Base-by-base conservation (phyloP, 2,888 invertebrate species). In the Calameuta pallipes region DNA sequence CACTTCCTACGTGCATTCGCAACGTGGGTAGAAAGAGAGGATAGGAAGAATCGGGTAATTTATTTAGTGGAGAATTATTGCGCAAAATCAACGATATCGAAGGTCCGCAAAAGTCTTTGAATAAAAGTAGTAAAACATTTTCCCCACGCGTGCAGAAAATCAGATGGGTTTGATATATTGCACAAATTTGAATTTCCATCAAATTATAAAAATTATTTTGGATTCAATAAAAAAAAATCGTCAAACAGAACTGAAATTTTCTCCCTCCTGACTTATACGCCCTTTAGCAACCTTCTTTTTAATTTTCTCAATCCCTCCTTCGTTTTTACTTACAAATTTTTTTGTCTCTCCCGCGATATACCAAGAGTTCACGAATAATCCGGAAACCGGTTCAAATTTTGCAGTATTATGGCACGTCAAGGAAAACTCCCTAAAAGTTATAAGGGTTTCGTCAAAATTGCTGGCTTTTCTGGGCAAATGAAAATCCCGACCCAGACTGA, bases 341-440 rank as follows among this genome's bases (percentile, higher is more conserved):
- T 41, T 23, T 23, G 9, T 56, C 23, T 23, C 1, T 56, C 23
- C 15, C 56, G 56, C 41, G 6, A 56, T 56, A 23, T 56, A 9
- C 23, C 56, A 6, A 56, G 23, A 56, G 56, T 6, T 56, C 23
- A 56, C 23, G 9, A 56, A 56, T 56, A 56, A 56, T 56, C 23
- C 56, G 23, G 56, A 12, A 36, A 9, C 9, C 6, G 56, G 56
- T 15, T 23, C 6, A 56, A 23, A 56, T 56, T 56, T 2, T 23
- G 9, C 56, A 56, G 23, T 56, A 56, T 56, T 23, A 56, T 56
- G 9, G 23, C 56, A 23, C 56, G 56, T 56, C 56, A 56, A 56
- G 56, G 56, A 56, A 56, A 56, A 56, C 13, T 71, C 71, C 71
- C 6, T 71, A 31, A 71, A 71, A 71, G 71, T 71, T 71, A 34